Evolutionary conservation across 2,113 vertebrate species (phyloP).

Genomic region (Ptilonorhynchus violaceus): DNA sequence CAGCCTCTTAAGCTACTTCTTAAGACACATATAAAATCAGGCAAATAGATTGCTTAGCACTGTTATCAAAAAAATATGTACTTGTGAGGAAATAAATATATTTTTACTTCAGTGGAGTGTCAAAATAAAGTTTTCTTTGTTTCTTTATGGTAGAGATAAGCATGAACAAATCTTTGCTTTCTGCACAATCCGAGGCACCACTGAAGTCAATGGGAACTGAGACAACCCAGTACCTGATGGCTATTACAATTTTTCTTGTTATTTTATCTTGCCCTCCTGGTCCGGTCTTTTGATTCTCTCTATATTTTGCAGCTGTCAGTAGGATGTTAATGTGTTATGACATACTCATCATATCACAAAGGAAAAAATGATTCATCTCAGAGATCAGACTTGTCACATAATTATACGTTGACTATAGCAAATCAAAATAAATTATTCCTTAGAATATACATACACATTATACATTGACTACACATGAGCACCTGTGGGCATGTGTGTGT

Average conservation of each 20-base stretch:
- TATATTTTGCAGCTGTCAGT: conserved; percentile 22
- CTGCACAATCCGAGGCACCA: neutral
- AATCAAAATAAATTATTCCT: conserved; percentile 32
- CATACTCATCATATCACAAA: neutral
- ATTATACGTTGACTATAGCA: neutral
- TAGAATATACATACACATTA: neutral
- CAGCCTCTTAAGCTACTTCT: neutral
- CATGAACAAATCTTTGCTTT: neutral
- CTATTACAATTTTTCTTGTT: neutral
- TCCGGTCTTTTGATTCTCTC: neutral
- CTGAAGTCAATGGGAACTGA: neutral
- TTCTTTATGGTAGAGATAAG: neutral
- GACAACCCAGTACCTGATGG: neutral
- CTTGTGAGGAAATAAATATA: neutral
- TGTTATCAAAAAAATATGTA: neutral
- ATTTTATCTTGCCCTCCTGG: conserved; percentile 15
- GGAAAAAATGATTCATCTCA: neutral
- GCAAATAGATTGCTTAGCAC: neutral
- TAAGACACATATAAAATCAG: neutral
- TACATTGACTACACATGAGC: neutral
- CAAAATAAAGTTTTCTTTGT: neutral
- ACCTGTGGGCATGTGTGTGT: neutral
- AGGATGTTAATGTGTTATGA: conserved; percentile 4
- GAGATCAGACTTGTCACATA: neutral
- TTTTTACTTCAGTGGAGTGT: neutral